Base-by-base conservation (phyloP, 2,888 invertebrate genomes). In the Steromphala cineraria region DNA sequence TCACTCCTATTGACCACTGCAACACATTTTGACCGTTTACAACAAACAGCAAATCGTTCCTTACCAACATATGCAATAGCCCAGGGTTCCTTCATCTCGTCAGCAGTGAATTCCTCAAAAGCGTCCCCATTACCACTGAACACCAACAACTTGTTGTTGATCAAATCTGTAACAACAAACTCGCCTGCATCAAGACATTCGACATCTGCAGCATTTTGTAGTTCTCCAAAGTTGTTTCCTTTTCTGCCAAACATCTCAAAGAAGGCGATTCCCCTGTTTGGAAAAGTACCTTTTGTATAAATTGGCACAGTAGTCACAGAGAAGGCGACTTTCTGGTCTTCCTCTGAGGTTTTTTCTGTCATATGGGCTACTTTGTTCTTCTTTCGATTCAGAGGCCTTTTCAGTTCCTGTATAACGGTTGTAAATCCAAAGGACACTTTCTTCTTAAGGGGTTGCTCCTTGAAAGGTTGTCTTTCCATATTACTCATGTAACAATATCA, bases 101-200 rank as follows among this genome's bases (percentile, higher is more conserved):
- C 86, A 7, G 86, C 75, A 1, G 84, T 83, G 24, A 87, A 84
- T 5, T 87, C 82, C 7, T 81, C 81, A 0, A 82, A 80, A 4
- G 85, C 84, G 19, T 82, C 82, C 3, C 91, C 91, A 2, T 79
- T 76, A 10, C 82, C 81, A 75, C 85, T 86, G 79, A 89, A 90
- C 5, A 87, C 67, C 78, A 88, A 88, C 15, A 91, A 77, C 15
- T 88, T 82, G 36, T 85, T 87, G 81, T 88, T 89, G 31, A 90
- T 84, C 87, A 90, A 86, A 80, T 91, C 91, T 1, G 90, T 88
- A 0, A 90, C 86, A 0, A 89, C 82, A 13, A 46, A 46, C 15
- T 84, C 84, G 1, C 88, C 88, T 76, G 86, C 78, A 1, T 81
- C 79, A 7, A 88, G 28, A 62, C 81, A 81, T 0, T 81, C 75